These are phyloP conservation scores for Stichodactyla mertensii DNA, from an alignment of 64 coral and sea anemone genomes.

Conservation along the genomic window DNA sequence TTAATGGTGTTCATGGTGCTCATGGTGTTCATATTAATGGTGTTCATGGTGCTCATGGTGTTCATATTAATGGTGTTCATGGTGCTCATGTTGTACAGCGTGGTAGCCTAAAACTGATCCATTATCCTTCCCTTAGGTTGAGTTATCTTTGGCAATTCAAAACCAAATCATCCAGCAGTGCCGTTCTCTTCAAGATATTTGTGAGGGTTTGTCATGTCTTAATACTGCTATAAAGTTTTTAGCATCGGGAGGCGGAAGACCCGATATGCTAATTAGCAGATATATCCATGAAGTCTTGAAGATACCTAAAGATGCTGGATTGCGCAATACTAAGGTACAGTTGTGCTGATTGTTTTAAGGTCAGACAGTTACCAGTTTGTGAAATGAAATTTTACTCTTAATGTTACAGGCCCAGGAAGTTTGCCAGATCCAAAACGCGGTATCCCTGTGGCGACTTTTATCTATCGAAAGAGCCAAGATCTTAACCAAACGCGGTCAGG, in stretches of 20 bases:
- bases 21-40: too few species aligned
- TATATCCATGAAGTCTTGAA: constrained; percentile 23
- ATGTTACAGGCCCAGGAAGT: constrained; percentile 27
- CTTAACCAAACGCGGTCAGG: constrained; percentile 16
- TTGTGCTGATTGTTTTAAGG: not conserved
- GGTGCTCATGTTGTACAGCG: not conserved
- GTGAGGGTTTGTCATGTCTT: constrained; percentile 27
- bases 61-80: not conserved
- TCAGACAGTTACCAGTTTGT: not conserved
- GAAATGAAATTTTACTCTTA: not conserved
- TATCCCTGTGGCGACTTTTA: constrained; percentile 40
- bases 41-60: too few species aligned
- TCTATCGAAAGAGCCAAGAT: constrained; percentile 38
- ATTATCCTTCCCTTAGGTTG: not conserved
- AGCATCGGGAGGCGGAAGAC: constrained; percentile 11
- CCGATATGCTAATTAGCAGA: constrained; percentile 9
- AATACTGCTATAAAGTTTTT: constrained; percentile 31
- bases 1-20: too few species aligned
- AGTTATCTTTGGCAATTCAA: constrained; percentile 17
- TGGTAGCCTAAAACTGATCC: not conserved
- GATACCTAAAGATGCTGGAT: not conserved
- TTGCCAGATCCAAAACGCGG: constrained; percentile 31
- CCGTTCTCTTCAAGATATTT: constrained; percentile 28
- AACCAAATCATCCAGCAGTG: constrained; percentile 12
- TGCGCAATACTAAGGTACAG: constrained; percentile 25